These are phyloP conservation scores for Micropterix aruncella DNA, from an alignment of 2,888 invertebrate species.

Conservation along the genomic window DNA sequence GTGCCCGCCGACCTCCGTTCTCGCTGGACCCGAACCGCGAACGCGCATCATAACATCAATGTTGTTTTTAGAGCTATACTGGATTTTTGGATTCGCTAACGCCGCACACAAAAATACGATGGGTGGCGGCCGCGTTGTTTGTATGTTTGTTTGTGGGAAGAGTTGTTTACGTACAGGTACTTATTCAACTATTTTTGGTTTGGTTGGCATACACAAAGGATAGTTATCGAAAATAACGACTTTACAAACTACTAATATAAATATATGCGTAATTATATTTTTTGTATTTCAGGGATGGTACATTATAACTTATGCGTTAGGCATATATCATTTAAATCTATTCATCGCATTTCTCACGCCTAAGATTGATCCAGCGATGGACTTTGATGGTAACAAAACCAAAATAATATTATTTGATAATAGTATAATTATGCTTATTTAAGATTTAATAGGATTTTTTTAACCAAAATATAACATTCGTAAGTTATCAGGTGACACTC, in stretches of 20 bases:
- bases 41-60: background rate
- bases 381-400: conserved; percentile 85
- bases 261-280: too few relatives aligned
- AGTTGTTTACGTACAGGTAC: conserved; percentile 30
- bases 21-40: background rate
- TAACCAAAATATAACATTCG: too few relatives aligned
- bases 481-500: too few relatives aligned
- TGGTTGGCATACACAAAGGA: conserved; percentile 9
- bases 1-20: background rate
- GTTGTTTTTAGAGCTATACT: conserved; percentile 30
- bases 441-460: too few relatives aligned
- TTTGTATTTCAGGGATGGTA: conserved; percentile 85
- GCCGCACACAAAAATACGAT: conserved; percentile 26
- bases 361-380: conserved; percentile 96
- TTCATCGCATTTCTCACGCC: conserved; percentile 99
- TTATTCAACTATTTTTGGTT: conserved; percentile 5
- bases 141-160: conserved; percentile 25
- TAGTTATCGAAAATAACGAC: too few relatives aligned
- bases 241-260: too few relatives aligned
- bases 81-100: conserved; percentile 34
- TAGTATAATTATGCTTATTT: too few relatives aligned
- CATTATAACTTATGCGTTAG: conserved; percentile 96
- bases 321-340: conserved; percentile 97
- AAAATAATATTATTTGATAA: too few relatives aligned
- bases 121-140: conserved; percentile 24